Base-by-base conservation (phyloP, 1,140 invertebrate genomes). In the Zaprionus kolodkinae region DNA sequence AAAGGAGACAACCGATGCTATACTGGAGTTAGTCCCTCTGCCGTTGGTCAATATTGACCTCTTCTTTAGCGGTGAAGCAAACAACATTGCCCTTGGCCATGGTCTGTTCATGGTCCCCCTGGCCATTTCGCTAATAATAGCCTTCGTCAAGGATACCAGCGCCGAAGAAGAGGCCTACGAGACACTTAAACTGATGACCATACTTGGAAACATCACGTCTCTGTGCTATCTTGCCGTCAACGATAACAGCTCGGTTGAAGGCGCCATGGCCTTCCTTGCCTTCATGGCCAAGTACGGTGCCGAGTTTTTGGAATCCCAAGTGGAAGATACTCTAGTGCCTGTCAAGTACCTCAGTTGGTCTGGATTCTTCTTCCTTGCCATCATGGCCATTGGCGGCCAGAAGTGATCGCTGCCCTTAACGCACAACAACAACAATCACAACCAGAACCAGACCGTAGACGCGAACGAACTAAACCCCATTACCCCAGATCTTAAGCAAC, bases 121-220 rank as follows among this genome's bases (percentile, higher is more conserved):
- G 61, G 81, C 56, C 1, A 66, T 92, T 0, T 72, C 72, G 7
- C 21, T 75, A 11, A 15, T 86, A 10, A 25, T 74, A 0, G 40
- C 25, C 6, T 4, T 71, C 0, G 7, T 72, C n/a, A 81, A 76
- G 74, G 35, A 17, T 27, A 55, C 63, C 6, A 59, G 38, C 0
- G 77, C 71, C 0, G 48, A 43, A 17, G 40, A 50, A 0, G 78
- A 78, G 0, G 35, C 70, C 1, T 4, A 40, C 5, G 38, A 72
- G 0, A 90, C 85, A 0, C 43, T 92, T 3, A 91, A 87, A 57
- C 65, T 77, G 4, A 33, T 92, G 6, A 86, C 91, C 35, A 30
- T 92, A 0, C 40, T 92, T 74, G 91, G 91, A 11, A 92, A 91
- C 35, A 73, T 92, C 3, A 82, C 91, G 0, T 89, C 91, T 0